A percentile compares a stretch with the other conserved stretches of the same genome.
phyloP scores from a whole-genome alignment of 1,140 invertebrate species.

The Gonatopus flavifemur region DNA sequence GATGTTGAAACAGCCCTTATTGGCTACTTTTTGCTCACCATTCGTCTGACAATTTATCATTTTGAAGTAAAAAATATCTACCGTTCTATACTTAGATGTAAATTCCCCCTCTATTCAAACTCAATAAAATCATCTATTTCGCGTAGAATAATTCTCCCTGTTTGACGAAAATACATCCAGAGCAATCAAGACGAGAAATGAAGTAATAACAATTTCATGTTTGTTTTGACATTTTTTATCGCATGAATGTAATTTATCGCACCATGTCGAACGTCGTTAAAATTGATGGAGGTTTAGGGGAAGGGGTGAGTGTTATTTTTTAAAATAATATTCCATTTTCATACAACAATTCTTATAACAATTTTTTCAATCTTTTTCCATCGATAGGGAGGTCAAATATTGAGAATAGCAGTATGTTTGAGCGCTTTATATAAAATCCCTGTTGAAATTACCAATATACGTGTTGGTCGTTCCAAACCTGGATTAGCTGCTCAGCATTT shows the following conservation, averaged over 20 bases:
- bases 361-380: slow-evolving; percentile 13
- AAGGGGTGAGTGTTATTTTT: slow-evolving; percentile 60
- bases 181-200: not conserved
- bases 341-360: slow-evolving; percentile 10
- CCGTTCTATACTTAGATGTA: no score
- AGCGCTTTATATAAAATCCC: slow-evolving; percentile 75
- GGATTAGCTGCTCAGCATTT: slow-evolving; percentile 87
- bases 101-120: not conserved
- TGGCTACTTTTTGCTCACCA: no score
- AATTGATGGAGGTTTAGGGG: slow-evolving; percentile 67
- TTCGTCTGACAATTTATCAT: no score
- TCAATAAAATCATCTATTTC: not conserved
- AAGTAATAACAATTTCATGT: not conserved
- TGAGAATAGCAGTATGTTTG: slow-evolving; percentile 76
- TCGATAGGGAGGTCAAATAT: slow-evolving; percentile 82
- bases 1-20: no score
- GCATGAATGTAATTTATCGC: not conserved
- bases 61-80: no score
- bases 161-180: not conserved
- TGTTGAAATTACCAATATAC: slow-evolving; percentile 77
- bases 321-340: slow-evolving; percentile 3
- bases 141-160: not conserved
- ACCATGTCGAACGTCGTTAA: slow-evolving; percentile 47
- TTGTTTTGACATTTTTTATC: not conserved
- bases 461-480: slow-evolving; percentile 75